phyloP scores from a whole-genome alignment of 2,888 invertebrate genomes.

The Brachyptera risi region DNA sequence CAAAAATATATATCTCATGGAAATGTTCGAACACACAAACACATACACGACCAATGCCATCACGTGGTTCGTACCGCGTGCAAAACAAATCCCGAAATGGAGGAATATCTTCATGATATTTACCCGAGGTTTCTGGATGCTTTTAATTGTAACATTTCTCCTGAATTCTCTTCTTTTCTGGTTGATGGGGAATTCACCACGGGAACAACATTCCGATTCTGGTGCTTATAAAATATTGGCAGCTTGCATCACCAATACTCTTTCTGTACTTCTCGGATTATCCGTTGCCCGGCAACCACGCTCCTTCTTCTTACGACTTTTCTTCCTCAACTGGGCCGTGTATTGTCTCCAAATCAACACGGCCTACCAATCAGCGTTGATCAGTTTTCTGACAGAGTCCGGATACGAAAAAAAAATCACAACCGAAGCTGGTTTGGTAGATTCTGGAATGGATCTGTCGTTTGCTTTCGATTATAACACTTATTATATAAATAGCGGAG shows the following conservation, averaged over 20 bases:
- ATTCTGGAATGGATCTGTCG: too few species aligned
- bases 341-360: slow-evolving; percentile 8
- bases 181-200: neutral
- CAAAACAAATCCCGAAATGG: neutral
- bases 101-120: neutral
- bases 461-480: too few species aligned
- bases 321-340: neutral
- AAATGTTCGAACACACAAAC: neutral
- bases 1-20: neutral
- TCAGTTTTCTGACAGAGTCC: neutral
- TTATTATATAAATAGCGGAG: too few species aligned
- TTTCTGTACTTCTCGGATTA: neutral
- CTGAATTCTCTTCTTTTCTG: neutral
- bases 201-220: neutral
- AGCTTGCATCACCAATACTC: neutral
- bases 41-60: neutral
- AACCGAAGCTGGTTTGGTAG: neutral
- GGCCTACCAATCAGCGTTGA: slow-evolving; percentile 1
- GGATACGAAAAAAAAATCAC: neutral
- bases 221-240: neutral
- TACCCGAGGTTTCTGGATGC: neutral
- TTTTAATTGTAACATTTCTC: neutral
- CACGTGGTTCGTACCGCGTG: neutral
- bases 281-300: neutral
- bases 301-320: neutral